Conservation (phyloP, 35 echinoderm and acorn worm genomes). For the Stichopus chloronotus region DNA sequence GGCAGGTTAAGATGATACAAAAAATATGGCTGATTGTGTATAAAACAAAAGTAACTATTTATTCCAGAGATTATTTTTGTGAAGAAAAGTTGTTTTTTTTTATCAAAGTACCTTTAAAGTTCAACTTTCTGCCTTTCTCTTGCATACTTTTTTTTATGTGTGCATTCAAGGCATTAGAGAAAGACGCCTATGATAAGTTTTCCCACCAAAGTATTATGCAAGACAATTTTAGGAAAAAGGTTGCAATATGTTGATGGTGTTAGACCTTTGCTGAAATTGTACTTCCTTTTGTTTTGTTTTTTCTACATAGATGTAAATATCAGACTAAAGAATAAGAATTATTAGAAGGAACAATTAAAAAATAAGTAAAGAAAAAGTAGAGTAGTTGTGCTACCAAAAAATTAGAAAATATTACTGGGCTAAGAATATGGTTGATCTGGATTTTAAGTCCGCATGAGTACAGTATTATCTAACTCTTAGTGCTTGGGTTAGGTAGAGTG, state of each 20-base stretch:
- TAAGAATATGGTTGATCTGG: too few relatives aligned
- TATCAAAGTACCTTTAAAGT: constrained; percentile 5
- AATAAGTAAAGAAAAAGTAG: too few relatives aligned
- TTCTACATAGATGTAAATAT: too few relatives aligned
- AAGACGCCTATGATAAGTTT: neutral
- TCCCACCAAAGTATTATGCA: constrained; percentile 23
- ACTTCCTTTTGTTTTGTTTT: too few relatives aligned
- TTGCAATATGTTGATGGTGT: neutral
- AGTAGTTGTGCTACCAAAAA: too few relatives aligned
- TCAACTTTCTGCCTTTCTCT: constrained; percentile 9
- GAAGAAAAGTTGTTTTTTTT: constrained; percentile 37
- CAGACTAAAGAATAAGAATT: too few relatives aligned
- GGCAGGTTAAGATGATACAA: constrained; percentile 83
- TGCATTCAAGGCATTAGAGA: neutral
- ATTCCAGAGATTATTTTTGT: constrained; percentile 41
- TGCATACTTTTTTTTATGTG: neutral
- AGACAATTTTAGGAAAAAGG: neutral
- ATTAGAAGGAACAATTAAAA: too few relatives aligned
- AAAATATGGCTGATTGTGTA: constrained; percentile 14
- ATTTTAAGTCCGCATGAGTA: too few relatives aligned
- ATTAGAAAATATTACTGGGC: too few relatives aligned
- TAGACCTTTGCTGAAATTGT: neutral
- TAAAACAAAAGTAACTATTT: constrained; percentile 23
- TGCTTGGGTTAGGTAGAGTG: too few relatives aligned
- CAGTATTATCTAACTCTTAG: too few relatives aligned